phyloP scores from a whole-genome alignment of 2,113 vertebrate species.

The Amphiprion percula region DNA sequence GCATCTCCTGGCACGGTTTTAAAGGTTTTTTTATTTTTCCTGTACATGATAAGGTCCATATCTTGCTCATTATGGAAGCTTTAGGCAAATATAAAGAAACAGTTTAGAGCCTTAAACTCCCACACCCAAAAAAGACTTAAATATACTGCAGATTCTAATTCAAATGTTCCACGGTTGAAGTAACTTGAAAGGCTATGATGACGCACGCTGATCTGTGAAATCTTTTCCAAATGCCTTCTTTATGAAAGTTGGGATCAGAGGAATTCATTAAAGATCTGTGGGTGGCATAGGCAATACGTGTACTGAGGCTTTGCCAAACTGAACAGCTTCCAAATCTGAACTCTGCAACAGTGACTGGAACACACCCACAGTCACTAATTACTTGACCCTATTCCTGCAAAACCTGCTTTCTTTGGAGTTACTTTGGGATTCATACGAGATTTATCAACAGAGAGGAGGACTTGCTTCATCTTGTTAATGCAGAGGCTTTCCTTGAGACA shows the following conservation, averaged over 20 bases:
- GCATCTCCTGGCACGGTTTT: constrained; percentile 70
- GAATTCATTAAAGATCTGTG: constrained; percentile 79
- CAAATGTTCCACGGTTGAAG: constrained; percentile 68
- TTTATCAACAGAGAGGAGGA: constrained; percentile 12
- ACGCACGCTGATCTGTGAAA: constrained; percentile 69
- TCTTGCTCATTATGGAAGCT: constrained; percentile 79
- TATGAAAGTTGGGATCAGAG: constrained; percentile 80
- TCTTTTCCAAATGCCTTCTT: constrained; percentile 74
- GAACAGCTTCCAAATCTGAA: constrained; percentile 76
- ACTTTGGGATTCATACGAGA: constrained; percentile 23
- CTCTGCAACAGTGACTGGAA: constrained; percentile 57
- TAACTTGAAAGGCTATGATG: constrained; percentile 73
- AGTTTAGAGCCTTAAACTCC: constrained; percentile 75
- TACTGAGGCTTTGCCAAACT: constrained; percentile 67
- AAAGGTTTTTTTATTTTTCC: constrained; percentile 47
- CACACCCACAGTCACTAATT: constrained; percentile 52
- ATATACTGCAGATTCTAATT: constrained; percentile 63
- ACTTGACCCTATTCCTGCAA: constrained; percentile 48
- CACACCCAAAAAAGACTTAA: constrained; percentile 69
- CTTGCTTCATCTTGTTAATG: constrained; percentile 43
- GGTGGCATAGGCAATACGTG: constrained; percentile 69
- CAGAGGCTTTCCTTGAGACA: constrained; percentile 56
- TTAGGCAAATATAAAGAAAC: constrained; percentile 76
- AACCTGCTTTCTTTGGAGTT: constrained; percentile 7
- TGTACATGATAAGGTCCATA: constrained; percentile 66